Percentiles rank a stretch among this genome's conserved stretches.
These are phyloP conservation scores for Neria commutata DNA, from an alignment of 2,888 invertebrate species.

Conservation along the genomic window DNA sequence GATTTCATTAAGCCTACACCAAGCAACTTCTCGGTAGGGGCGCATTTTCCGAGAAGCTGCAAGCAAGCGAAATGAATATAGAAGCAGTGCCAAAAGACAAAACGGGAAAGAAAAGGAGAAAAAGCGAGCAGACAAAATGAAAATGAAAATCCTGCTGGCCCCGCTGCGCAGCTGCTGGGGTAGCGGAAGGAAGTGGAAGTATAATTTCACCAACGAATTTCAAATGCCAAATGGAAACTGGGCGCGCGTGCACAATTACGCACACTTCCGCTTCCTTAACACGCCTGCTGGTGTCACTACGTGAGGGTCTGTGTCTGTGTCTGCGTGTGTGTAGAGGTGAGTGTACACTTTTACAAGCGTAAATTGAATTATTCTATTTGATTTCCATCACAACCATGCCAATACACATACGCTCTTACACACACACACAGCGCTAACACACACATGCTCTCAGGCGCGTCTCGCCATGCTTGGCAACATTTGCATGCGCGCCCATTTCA, in stretches of 20 bases:
- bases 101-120: no score
- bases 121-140: no score
- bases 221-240: constrained; percentile 50
- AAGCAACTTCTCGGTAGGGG: no score
- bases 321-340: constrained; percentile 6
- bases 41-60: not conserved
- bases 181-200: not conserved
- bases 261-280: constrained; percentile 44
- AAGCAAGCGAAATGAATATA: not conserved
- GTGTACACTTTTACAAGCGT: constrained; percentile 43
- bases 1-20: no score
- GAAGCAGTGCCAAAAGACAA: not conserved
- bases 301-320: constrained; percentile 2
- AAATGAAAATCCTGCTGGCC: no score
- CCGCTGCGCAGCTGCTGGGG: no score
- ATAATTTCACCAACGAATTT: constrained; percentile 41
- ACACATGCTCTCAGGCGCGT: constrained; percentile 16
- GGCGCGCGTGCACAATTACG: constrained; percentile 48
- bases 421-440: constrained; percentile 4
- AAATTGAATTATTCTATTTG: constrained; percentile 56
- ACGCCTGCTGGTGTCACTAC: not conserved
- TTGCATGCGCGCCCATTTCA: constrained; percentile 14
- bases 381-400: constrained; percentile 41
- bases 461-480: no score
- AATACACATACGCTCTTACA: constrained; percentile 16